These are phyloP conservation scores for Ditula angustiorana DNA, from an alignment of 2,888 invertebrate genomes.

Conservation along the genomic window DNA sequence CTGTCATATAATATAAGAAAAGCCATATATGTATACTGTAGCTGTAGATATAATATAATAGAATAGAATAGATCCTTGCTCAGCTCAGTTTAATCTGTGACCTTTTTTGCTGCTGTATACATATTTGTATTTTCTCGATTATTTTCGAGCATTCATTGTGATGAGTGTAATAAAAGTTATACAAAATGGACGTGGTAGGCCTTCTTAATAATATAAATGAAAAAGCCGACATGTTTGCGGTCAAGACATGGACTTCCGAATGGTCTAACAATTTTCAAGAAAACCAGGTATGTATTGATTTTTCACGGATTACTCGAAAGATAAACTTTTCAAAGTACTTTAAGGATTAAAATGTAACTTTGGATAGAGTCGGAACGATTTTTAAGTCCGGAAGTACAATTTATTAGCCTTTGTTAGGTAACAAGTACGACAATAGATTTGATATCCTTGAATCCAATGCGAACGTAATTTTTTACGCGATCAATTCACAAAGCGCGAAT, in stretches of 20 bases:
- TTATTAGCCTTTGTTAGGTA: constrained; percentile 30
- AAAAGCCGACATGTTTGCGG: constrained; percentile 78
- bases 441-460: constrained; percentile 35
- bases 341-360: neutral
- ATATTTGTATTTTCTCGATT: constrained; percentile 27
- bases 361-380: neutral
- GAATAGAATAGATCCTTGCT: no score
- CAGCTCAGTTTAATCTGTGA: constrained; percentile 28
- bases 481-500: constrained; percentile 3
- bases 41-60: no score
- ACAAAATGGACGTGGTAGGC: constrained; percentile 78
- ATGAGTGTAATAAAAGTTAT: constrained; percentile 45
- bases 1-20: neutral
- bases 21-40: no score
- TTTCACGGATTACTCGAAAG: constrained; percentile 38
- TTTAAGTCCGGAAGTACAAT: constrained; percentile 10
- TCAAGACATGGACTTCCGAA: constrained; percentile 80
- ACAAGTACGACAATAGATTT: constrained; percentile 33
- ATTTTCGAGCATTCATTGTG: constrained; percentile 39
- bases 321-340: neutral
- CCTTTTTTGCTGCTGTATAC: constrained; percentile 30
- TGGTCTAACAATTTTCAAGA: constrained; percentile 81
- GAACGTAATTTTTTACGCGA: constrained; percentile 10
- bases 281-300: constrained; percentile 76
- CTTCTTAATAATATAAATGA: constrained; percentile 77